Evolutionary conservation across 2,113 vertebrate species (phyloP).

Genomic region (Zosterops japonicus): DNA sequence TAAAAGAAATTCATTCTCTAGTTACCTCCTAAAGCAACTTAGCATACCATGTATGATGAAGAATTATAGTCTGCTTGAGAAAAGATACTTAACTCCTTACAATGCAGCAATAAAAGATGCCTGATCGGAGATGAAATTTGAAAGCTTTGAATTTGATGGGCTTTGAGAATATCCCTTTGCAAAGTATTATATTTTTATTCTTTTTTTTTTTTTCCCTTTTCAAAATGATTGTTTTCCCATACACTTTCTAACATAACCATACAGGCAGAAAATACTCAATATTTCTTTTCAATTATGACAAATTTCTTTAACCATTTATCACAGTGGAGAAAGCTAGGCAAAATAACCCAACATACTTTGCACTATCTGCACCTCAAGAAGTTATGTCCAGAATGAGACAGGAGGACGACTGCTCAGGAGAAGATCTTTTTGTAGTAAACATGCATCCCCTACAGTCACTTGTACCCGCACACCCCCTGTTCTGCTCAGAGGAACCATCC

Average conservation of each 20-base stretch:
- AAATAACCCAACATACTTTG: not conserved
- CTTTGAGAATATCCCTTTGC: not conserved
- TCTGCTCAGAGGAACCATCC: not conserved
- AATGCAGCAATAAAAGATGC: slow-evolving; percentile 51
- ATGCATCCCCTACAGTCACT: not conserved
- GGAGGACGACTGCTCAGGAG: not conserved
- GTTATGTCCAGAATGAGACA: not conserved
- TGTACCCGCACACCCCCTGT: not conserved
- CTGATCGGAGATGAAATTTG: not conserved
- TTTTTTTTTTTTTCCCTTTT: not conserved
- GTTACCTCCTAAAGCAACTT: slow-evolving; percentile 48
- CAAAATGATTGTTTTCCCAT: not conserved
- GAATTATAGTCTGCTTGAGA: slow-evolving; percentile 43
- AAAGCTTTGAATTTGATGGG: slow-evolving; percentile 39
- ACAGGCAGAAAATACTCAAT: not conserved
- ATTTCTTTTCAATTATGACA: not conserved
- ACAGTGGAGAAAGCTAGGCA: not conserved
- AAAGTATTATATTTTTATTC: not conserved
- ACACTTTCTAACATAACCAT: not conserved
- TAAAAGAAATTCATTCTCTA: slow-evolving; percentile 43
- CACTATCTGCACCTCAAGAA: not conserved
- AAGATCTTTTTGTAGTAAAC: not conserved
- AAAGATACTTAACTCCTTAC: slow-evolving; percentile 42
- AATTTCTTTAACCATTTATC: not conserved
- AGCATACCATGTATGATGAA: not conserved